Conservation (phyloP, 2,888 invertebrate genomes). For the Thecocarcelia acutangulata region DNA sequence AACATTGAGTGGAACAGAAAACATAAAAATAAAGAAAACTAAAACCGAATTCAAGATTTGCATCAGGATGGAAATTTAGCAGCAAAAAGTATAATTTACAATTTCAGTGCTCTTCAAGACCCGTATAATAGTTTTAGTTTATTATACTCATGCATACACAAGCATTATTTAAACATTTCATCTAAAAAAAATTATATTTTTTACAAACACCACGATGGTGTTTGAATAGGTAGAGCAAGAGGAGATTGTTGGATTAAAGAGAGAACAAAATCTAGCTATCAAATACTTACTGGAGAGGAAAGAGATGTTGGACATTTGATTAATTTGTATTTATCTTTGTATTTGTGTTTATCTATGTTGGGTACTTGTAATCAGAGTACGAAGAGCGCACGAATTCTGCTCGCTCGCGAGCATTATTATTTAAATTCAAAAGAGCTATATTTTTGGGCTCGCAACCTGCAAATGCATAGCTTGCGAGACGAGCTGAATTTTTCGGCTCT, state of each 20-base stretch:
- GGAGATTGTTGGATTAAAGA: background rate
- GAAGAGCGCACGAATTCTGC: too few relatives aligned
- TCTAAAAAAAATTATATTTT: conserved; percentile 34
- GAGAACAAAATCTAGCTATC: too few relatives aligned
- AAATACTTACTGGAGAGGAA: too few relatives aligned
- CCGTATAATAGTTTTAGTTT: conserved; percentile 55
- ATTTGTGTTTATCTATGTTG: too few relatives aligned
- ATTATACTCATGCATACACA: conserved; percentile 55
- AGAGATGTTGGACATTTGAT: too few relatives aligned
- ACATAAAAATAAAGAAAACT: background rate
- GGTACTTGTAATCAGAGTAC: too few relatives aligned
- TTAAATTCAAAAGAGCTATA: too few relatives aligned
- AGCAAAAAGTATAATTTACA: conserved; percentile 34
- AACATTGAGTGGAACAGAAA: conserved; percentile 10
- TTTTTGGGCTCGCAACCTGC: too few relatives aligned
- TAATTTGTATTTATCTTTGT: too few relatives aligned
- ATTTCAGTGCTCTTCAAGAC: conserved; percentile 40
- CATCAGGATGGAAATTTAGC: conserved; percentile 31
- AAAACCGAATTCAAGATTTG: conserved; percentile 44
- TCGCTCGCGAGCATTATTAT: too few relatives aligned
- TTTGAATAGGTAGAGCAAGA: background rate
- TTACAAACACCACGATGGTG: conserved; percentile 2
- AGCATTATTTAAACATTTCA: conserved; percentile 56
- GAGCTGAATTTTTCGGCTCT: too few relatives aligned
- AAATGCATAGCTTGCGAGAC: too few relatives aligned